Conservation (phyloP, 2,888 invertebrate species). For the Taphrorychus bicolor region DNA sequence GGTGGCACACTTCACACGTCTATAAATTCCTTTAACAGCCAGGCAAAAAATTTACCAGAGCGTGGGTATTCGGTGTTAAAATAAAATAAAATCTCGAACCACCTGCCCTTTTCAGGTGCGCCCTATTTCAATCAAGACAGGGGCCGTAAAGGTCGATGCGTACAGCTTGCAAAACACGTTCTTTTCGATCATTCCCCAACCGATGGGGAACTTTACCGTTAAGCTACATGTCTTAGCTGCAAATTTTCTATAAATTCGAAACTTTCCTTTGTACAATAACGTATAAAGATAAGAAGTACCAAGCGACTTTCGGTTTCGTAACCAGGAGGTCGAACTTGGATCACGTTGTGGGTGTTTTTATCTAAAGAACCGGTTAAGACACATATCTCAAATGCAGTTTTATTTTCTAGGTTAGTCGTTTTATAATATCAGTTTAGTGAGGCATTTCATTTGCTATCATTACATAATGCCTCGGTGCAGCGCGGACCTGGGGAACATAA, state of each 20-base stretch:
- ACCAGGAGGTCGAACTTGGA: slow-evolving; percentile 17
- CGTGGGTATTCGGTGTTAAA: not conserved
- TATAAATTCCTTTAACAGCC: not conserved
- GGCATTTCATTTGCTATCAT: slow-evolving; percentile 17
- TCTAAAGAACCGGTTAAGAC: slow-evolving; percentile 21
- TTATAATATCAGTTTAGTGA: slow-evolving; percentile 14
- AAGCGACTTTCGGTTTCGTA: slow-evolving; percentile 27
- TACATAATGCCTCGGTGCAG: slow-evolving; percentile 1
- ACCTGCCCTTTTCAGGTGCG: not conserved
- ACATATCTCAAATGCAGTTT: slow-evolving; percentile 16
- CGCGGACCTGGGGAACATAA: no score
- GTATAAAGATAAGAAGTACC: not conserved
- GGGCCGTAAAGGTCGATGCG: no score
- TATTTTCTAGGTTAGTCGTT: slow-evolving; percentile 7
- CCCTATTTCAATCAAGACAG: no score
- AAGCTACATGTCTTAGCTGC: no score
- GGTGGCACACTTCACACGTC: not conserved
- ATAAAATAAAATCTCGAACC: no score
- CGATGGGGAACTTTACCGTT: no score
- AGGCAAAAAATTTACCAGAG: not conserved
- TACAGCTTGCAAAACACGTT: no score
- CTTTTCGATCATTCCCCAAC: no score
- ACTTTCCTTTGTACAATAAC: no score
- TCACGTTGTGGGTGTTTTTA: slow-evolving; percentile 30
- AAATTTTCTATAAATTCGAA: no score